A percentile compares a stretch with the other conserved stretches of the same genome.
Evolutionary conservation across 2,797 vertebrate genomes (phyloP).

Genomic region (Allochrocebus solatus): DNA sequence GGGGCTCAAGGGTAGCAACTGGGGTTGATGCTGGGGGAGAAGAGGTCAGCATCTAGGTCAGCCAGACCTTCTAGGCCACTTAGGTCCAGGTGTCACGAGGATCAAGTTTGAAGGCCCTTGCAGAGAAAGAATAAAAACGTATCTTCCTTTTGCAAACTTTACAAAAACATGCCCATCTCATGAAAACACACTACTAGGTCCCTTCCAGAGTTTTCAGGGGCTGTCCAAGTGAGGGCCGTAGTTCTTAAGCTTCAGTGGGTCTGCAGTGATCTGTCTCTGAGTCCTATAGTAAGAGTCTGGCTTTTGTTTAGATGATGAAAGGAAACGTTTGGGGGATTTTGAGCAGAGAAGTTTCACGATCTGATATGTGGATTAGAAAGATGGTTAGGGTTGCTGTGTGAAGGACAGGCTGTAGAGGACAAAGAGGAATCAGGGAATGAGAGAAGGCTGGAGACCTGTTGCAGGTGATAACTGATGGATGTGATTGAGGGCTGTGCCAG

Average conservation of each 20-base stretch:
- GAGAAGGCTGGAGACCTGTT: background rate
- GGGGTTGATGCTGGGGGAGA: background rate
- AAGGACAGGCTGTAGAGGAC: background rate
- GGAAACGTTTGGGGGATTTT: background rate
- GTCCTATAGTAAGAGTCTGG: background rate
- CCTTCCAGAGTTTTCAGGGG: background rate
- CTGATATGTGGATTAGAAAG: background rate
- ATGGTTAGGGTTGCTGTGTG: background rate
- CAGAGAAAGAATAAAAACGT: background rate
- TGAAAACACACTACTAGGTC: background rate
- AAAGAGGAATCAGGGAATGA: background rate
- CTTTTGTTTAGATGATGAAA: background rate
- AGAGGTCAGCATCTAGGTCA: background rate
- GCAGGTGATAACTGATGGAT: background rate
- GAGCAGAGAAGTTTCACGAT: background rate
- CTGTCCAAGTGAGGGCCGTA: background rate
- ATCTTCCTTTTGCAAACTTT: background rate
- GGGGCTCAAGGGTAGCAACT: background rate
- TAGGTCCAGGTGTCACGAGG: background rate
- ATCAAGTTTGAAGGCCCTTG: background rate
- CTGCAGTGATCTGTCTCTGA: background rate
- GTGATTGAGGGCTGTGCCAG: background rate
- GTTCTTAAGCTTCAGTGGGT: background rate
- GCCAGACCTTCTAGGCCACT: background rate
- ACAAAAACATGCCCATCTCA: background rate